Evolutionary conservation across 1,140 invertebrate genomes (phyloP).

Genomic region (Bemisia tabaci): DNA sequence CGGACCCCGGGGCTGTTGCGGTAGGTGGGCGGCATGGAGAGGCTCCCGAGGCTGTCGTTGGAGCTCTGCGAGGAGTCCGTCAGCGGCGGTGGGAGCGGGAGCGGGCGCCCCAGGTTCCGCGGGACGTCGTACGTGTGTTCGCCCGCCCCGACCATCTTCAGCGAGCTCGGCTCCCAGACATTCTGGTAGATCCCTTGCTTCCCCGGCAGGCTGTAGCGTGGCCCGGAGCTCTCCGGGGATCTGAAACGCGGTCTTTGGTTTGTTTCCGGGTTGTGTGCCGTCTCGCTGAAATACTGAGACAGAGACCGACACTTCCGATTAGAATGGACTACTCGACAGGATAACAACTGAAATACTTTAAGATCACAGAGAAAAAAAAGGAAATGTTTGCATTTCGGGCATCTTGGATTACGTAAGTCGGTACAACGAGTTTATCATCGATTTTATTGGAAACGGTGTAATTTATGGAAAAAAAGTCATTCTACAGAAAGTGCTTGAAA

Average conservation of each 20-base stretch:
- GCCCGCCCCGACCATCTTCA: not conserved
- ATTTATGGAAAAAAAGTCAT: too few species aligned
- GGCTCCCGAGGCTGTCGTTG: slow-evolving; percentile 18
- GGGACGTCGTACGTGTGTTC: not conserved
- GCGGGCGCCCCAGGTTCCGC: not conserved
- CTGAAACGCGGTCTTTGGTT: slow-evolving; percentile 41
- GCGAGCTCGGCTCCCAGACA: slow-evolving; percentile 4
- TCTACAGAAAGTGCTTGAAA: too few species aligned
- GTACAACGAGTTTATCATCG: too few species aligned
- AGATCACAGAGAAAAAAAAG: too few species aligned
- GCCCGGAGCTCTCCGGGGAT: slow-evolving; percentile 28
- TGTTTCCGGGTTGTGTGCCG: slow-evolving; percentile 70
- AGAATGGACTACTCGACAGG: too few species aligned
- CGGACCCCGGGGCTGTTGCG: slow-evolving; percentile 28
- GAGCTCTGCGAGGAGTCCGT: not conserved
- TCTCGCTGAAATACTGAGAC: slow-evolving; percentile 69
- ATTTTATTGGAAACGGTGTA: too few species aligned
- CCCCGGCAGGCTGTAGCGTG: not conserved
- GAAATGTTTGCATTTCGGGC: not conserved
- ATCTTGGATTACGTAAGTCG: too few species aligned
- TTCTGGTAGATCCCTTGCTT: slow-evolving; percentile 6
- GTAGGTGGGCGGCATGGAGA: slow-evolving; percentile 18
- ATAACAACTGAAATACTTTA: too few species aligned
- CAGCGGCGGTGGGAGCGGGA: too few species aligned
- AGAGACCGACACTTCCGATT: slow-evolving; percentile 15